phyloP scores from a whole-genome alignment of 2,888 invertebrate species.

The Eristalinus sepulchralis region DNA sequence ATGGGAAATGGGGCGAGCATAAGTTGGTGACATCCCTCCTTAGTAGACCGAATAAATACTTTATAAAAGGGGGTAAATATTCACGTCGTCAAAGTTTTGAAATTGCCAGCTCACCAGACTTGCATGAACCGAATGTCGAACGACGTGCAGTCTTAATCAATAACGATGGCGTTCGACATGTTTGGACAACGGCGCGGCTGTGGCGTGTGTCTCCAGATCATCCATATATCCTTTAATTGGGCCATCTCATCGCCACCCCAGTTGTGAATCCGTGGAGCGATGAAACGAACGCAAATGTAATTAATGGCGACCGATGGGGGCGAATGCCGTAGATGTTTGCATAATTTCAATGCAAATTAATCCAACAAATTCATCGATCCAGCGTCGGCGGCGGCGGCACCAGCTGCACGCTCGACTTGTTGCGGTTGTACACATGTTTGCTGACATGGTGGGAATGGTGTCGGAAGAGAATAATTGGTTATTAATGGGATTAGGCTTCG shows the following conservation, averaged over 20 bases:
- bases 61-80: neutral
- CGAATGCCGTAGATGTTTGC: neutral
- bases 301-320: neutral
- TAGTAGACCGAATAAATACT: constrained; percentile 22
- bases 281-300: neutral
- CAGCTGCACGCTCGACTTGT: neutral
- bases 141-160: neutral
- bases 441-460: neutral
- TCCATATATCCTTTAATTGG: constrained; percentile 7
- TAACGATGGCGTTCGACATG: neutral
- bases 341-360: constrained; percentile 6
- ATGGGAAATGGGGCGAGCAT: constrained; percentile 12
- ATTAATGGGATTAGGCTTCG: neutral
- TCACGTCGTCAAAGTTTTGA: neutral
- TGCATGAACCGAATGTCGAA: neutral
- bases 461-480: neutral
- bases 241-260: neutral
- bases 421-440: neutral
- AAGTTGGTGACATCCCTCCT: neutral
- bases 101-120: neutral
- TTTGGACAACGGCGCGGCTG: neutral
- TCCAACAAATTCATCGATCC: neutral
- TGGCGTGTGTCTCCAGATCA: neutral
- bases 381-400: neutral
- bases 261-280: neutral